Percentiles rank a stretch among this genome's conserved stretches.
These are phyloP conservation scores for Beris morrisii DNA, from an alignment of 2,888 invertebrate genomes.

Conservation along the genomic window DNA sequence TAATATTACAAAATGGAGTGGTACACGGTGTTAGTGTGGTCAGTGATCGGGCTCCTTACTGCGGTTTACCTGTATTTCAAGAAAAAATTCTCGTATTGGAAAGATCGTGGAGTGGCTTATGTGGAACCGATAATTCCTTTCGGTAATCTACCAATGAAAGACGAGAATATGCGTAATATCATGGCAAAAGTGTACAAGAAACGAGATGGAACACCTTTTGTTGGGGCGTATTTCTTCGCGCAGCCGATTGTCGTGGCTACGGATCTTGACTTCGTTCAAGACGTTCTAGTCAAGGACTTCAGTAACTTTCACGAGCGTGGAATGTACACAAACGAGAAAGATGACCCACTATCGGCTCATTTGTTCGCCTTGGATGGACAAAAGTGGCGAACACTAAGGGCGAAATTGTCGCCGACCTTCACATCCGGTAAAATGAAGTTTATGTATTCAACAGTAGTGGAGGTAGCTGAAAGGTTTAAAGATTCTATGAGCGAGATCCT, in stretches of 20 bases:
- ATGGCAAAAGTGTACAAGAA: constrained; percentile 38
- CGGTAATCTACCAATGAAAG: constrained; percentile 41
- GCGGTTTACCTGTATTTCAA: constrained; percentile 30
- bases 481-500: constrained; percentile 25
- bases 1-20: background rate
- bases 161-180: constrained; percentile 36
- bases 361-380: constrained; percentile 54
- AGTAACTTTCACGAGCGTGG: constrained; percentile 50
- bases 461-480: constrained; percentile 46
- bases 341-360: constrained; percentile 55
- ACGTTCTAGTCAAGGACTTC: constrained; percentile 44
- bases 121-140: constrained; percentile 43
- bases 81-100: constrained; percentile 33
- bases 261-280: constrained; percentile 46
- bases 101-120: constrained; percentile 40
- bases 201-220: constrained; percentile 43
- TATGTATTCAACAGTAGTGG: constrained; percentile 45
- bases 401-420: constrained; percentile 43
- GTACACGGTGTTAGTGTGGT: background rate
- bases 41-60: background rate
- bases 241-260: constrained; percentile 48
- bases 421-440: constrained; percentile 40
- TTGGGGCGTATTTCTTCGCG: constrained; percentile 49
- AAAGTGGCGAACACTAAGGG: constrained; percentile 52
- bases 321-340: constrained; percentile 46